Conservation (phyloP, 1,140 invertebrate species). For the Drosophila carrolli region DNA sequence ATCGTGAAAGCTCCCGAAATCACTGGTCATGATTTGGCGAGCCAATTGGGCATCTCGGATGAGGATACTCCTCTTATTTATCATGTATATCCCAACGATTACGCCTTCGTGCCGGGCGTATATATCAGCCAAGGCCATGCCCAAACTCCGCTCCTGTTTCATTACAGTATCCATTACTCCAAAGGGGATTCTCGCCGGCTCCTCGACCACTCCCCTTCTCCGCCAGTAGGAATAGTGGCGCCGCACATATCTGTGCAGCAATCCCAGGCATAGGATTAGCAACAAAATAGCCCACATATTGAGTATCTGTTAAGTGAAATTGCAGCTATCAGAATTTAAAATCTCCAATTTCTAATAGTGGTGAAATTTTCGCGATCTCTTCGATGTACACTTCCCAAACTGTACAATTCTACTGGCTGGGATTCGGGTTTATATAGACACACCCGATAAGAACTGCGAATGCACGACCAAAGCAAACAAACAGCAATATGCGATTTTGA, state of each 20-base stretch:
- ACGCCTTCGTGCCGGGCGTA: conserved; percentile 47
- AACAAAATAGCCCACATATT: conserved; percentile 38
- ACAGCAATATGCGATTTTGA: neutral
- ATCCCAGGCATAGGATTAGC: conserved; percentile 4
- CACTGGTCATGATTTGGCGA: conserved; percentile 83
- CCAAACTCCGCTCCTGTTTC: conserved; percentile 48
- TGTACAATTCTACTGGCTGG: conserved; percentile 8
- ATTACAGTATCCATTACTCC: conserved; percentile 51
- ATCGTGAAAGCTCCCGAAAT: conserved; percentile 84
- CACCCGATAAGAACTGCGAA: conserved; percentile 22
- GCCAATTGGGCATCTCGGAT: conserved; percentile 85
- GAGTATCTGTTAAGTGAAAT: too few relatives aligned
- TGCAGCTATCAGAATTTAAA: neutral
- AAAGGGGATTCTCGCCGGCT: conserved; percentile 60
- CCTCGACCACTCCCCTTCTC: conserved; percentile 56
- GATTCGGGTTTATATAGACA: neutral
- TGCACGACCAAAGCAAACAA: neutral
- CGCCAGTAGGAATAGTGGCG: conserved; percentile 64
- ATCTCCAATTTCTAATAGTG: neutral
- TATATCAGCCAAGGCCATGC: conserved; percentile 55
- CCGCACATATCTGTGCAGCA: conserved; percentile 40
- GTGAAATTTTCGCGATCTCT: conserved; percentile 10
- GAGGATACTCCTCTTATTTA: conserved; percentile 76
- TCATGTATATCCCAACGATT: conserved; percentile 74
- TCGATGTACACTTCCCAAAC: conserved; percentile 1